Conservation (phyloP, 2,113 vertebrate genomes). For the Collichthys lucidus region DNA sequence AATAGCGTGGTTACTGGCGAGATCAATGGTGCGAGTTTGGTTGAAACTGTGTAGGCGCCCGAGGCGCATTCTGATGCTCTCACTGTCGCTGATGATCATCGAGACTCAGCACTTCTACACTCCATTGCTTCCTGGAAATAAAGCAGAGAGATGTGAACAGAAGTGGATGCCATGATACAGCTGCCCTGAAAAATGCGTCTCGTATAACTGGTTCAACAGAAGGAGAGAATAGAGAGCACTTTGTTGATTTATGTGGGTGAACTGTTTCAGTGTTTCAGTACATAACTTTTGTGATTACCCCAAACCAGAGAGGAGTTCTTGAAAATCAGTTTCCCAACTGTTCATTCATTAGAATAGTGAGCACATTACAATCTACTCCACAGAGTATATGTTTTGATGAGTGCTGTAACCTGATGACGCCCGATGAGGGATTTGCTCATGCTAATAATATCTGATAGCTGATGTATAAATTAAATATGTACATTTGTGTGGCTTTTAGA, state of each 20-base stretch:
- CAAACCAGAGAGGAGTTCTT: conserved; percentile 22
- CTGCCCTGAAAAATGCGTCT: conserved; percentile 2
- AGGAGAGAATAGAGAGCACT: neutral
- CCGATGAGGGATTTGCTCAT: neutral
- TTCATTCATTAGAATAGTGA: conserved; percentile 26
- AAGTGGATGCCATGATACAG: conserved; percentile 41
- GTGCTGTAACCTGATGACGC: neutral
- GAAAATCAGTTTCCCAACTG: conserved; percentile 18
- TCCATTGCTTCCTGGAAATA: conserved; percentile 75
- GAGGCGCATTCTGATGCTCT: conserved; percentile 57
- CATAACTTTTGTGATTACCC: neutral
- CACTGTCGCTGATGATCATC: conserved; percentile 53
- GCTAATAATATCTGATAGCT: neutral
- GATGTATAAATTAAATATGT: neutral
- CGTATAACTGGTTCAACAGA: neutral
- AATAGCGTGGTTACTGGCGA: conserved; percentile 56
- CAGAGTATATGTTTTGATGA: conserved; percentile 12
- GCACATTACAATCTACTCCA: neutral
- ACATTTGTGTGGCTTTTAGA: neutral
- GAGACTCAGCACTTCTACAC: conserved; percentile 64
- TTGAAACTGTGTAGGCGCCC: conserved; percentile 80
- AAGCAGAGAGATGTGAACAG: conserved; percentile 33
- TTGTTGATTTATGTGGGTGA: neutral
- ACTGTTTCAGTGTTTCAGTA: neutral
- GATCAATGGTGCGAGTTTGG: conserved; percentile 55